Evolutionary conservation across 2,888 invertebrate species (phyloP).

Genomic region (Lathronympha strigana): DNA sequence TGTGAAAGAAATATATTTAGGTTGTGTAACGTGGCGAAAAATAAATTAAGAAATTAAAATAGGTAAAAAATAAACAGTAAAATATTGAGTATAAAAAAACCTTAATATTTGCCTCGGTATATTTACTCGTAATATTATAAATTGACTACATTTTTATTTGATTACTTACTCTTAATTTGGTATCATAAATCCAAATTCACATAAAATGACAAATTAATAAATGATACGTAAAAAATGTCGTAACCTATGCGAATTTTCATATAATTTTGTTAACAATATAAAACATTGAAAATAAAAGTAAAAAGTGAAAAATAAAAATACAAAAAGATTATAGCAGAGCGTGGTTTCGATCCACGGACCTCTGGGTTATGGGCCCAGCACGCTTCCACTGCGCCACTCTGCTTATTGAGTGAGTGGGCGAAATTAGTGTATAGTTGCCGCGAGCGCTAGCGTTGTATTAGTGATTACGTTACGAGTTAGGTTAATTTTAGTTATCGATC

Average conservation of each 20-base stretch:
- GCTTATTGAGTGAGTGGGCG: conserved; percentile 59
- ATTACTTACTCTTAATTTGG: too few species aligned
- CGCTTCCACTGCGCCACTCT: conserved; percentile 93
- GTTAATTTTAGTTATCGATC: conserved; percentile 32
- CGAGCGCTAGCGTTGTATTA: neutral
- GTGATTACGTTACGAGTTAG: conserved; percentile 27
- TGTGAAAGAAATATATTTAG: conserved; percentile 5
- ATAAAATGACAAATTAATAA: too few species aligned
- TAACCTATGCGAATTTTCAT: neutral
- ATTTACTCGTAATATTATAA: too few species aligned
- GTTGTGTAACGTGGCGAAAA: conserved; percentile 6
- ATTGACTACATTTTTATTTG: too few species aligned
- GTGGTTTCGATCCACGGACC: conserved; percentile 95
- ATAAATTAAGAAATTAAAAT: neutral
- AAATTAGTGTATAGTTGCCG: conserved; percentile 50
- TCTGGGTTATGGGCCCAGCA: conserved; percentile 94
- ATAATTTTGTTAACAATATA: neutral
- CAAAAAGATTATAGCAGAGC: conserved; percentile 68
- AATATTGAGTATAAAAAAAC: neutral
- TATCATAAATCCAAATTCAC: too few species aligned
- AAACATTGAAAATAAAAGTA: neutral
- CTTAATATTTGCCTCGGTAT: too few species aligned
- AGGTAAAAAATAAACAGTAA: neutral
- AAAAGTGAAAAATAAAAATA: conserved; percentile 18
- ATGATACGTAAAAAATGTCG: neutral